Conservation (phyloP, 1,140 invertebrate genomes). For the Panulirus ornatus region DNA sequence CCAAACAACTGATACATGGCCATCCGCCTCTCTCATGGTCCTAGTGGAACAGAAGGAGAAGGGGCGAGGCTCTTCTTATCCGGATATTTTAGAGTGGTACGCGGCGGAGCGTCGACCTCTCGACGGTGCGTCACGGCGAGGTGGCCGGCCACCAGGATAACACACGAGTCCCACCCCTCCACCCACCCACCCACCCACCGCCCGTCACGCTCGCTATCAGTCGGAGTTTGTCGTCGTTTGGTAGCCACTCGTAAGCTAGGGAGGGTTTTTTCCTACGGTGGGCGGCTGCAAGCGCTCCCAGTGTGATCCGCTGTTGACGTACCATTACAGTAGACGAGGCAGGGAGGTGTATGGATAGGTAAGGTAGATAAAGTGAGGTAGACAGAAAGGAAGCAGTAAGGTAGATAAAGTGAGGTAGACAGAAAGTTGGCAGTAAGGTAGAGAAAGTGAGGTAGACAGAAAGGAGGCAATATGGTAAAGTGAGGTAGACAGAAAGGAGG, state of each 20-base stretch:
- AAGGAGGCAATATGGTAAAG: not conserved
- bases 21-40: too few relatives aligned
- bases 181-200: not conserved
- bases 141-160: too few relatives aligned
- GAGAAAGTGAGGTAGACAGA: not conserved
- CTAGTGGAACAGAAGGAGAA: too few relatives aligned
- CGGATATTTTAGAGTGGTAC: too few relatives aligned
- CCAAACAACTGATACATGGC: too few relatives aligned
- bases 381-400: not conserved
- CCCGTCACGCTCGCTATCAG: not conserved
- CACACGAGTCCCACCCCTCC: not conserved
- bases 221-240: too few relatives aligned
- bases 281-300: not conserved
- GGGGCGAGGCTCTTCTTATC: too few relatives aligned
- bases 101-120: not conserved
- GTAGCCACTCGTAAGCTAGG: not conserved
- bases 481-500: not conserved
- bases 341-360: not conserved
- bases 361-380: not conserved
- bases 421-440: not conserved
- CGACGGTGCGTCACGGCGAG: not conserved
- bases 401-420: not conserved
- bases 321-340: not conserved
- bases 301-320: not conserved
- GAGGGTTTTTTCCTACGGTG: not conserved